phyloP scores from a whole-genome alignment of 2,888 invertebrate species.

The Caenorhabditis virilis region DNA sequence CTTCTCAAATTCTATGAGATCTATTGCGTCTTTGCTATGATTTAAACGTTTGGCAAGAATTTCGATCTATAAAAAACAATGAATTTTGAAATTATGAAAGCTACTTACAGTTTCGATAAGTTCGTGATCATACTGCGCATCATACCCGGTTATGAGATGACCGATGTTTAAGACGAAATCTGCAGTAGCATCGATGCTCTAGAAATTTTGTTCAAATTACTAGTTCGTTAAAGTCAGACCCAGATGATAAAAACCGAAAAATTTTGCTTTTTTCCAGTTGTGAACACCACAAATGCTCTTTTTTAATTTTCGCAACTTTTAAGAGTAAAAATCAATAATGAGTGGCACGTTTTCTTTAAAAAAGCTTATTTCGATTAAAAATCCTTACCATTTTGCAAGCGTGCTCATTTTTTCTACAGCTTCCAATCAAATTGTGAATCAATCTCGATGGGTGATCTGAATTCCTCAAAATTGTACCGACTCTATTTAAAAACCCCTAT shows the following conservation, averaged over 20 bases:
- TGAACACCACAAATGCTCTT: background rate
- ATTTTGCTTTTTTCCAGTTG: background rate
- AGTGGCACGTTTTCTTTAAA: too few species aligned
- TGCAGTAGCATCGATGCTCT: slow-evolving; percentile 22
- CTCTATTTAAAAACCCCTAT: too few species aligned
- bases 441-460: slow-evolving; percentile 14
- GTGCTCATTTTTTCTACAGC: slow-evolving; percentile 7
- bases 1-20: slow-evolving; percentile 19
- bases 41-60: background rate
- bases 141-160: slow-evolving; percentile 7
- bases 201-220: slow-evolving; percentile 30
- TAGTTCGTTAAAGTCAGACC: background rate
- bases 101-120: slow-evolving; percentile 5
- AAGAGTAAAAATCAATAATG: too few species aligned
- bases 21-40: slow-evolving; percentile 14
- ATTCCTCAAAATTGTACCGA: too few species aligned
- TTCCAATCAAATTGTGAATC: slow-evolving; percentile 1
- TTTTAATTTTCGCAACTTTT: background rate
- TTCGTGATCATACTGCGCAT: slow-evolving; percentile 2
- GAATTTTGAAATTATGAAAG: background rate
- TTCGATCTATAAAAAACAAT: slow-evolving; percentile 11
- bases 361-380: background rate
- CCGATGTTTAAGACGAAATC: slow-evolving; percentile 5
- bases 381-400: slow-evolving; percentile 7
- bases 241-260: background rate